Base-by-base conservation (phyloP, 2,797 vertebrate genomes). In the Orientallactaga sibirica region DNA sequence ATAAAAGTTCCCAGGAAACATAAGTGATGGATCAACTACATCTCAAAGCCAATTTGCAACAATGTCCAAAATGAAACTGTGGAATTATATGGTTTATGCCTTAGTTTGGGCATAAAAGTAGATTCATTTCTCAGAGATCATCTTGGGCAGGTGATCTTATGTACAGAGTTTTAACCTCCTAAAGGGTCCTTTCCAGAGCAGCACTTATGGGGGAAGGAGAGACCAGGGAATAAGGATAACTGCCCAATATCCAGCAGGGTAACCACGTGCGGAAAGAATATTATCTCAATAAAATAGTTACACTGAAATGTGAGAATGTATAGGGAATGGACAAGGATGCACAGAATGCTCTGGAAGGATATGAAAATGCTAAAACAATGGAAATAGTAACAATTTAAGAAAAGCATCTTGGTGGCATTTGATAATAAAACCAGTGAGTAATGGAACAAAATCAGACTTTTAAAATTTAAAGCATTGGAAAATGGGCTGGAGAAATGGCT, bases 371-470 rank as follows among this genome's bases (percentile, higher is more conserved):
- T 92, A 97, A 97, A 94, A 96, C 98, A 97, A 98, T 99, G 98
- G 99, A 99, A 98, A 98, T 22, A 1, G 91, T 99, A 75, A 98
- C 98, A 99, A 94, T 98, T 98, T 99, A 91, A 98, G 98, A 95
- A 99, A 99, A 94, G 96, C 99, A 99, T 97, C 97, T 99, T 90
- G 99, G 99, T 97, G 99, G 99, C 95, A 98, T 99, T 94, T 99
- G 99, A 98, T 98, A 97, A 96, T 99, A 98, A 99, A 95, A 33
- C 43, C 41, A 82, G 15, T 68, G 27, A 91, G 43, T 81, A 64
- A 64, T 62, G 27, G 18, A 80, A 84, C n/a, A 81, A 76, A 79
- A 41, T 67, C 70, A 80, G 29, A 0, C 18, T 20, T 41, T 83
- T 93, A 55, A 29, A n/a, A 68, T 83, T 79, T 41, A 48, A 88